Conservation (phyloP, 1,140 invertebrate species). For the Macrostomum lignano region DNA sequence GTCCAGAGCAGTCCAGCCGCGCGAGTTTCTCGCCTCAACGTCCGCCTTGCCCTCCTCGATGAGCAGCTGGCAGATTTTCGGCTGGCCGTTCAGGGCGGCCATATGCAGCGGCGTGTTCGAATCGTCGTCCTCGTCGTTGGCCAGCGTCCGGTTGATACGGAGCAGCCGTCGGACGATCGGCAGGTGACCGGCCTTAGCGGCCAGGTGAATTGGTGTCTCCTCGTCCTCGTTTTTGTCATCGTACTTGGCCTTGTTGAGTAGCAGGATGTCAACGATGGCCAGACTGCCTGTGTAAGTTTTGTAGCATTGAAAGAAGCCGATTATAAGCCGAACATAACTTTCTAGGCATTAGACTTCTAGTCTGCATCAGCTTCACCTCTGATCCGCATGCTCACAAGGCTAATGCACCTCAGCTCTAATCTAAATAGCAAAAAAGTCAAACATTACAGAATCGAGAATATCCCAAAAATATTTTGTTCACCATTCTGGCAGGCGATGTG, state of each 20-base stretch:
- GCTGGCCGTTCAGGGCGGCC: conserved; percentile 24
- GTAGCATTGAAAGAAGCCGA: too few species aligned
- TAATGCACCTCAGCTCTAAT: too few species aligned
- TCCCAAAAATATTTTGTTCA: too few species aligned
- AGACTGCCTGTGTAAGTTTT: too few species aligned
- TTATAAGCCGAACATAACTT: too few species aligned
- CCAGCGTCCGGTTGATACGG: too few species aligned
- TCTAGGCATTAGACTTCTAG: too few species aligned
- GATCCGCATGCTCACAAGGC: too few species aligned
- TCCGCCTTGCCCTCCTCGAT: conserved; percentile 27
- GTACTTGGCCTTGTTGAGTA: conserved; percentile 20
- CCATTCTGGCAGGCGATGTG: too few species aligned
- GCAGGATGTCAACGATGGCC: conserved; percentile 20
- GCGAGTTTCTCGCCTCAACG: conserved; percentile 27
- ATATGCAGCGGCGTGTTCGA: conserved; percentile 33
- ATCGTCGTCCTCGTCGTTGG: conserved; percentile 36
- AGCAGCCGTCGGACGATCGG: too few species aligned
- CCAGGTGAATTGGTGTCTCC: conserved; percentile 30
- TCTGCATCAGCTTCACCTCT: too few species aligned
- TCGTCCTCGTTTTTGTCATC: conserved; percentile 31
- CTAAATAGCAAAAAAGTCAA: conserved; percentile 3
- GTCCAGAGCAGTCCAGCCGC: conserved; percentile 30
- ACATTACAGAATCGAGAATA: neutral
- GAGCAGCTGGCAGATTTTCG: conserved; percentile 17
- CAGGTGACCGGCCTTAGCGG: conserved; percentile 25